A percentile compares a stretch with the other conserved stretches of the same genome.
These are phyloP conservation scores for Cyclophora punctaria DNA, from an alignment of 2,888 invertebrate genomes.

Conservation along the genomic window DNA sequence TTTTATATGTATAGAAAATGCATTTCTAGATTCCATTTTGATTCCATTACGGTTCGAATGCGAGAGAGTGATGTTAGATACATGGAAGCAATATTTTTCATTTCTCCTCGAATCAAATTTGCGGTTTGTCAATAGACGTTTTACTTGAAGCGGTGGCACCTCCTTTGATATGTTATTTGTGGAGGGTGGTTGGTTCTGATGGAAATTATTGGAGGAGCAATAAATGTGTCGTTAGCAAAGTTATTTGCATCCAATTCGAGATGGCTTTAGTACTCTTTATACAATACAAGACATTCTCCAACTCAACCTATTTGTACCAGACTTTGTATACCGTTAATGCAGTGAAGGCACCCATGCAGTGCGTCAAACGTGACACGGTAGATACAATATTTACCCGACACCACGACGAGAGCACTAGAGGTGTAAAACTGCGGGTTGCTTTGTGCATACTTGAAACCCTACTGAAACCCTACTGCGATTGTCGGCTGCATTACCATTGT, in stretches of 20 bases:
- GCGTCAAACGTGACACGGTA: background rate
- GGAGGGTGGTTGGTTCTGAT: slow-evolving; percentile 10
- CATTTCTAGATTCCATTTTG: slow-evolving; percentile 34
- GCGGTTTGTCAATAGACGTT: slow-evolving; percentile 40
- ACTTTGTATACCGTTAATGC: no score
- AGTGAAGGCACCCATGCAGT: no score
- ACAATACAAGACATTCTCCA: no score
- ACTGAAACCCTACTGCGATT: slow-evolving; percentile 24
- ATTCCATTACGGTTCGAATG: slow-evolving; percentile 52
- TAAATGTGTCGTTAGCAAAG: no score
- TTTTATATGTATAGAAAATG: slow-evolving; percentile 27
- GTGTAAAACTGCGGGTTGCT: slow-evolving; percentile 40
- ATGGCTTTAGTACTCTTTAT: no score
- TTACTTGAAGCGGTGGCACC: slow-evolving; percentile 23
- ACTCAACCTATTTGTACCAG: no score
- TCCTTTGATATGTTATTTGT: slow-evolving; percentile 29
- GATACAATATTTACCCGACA: slow-evolving; percentile 37
- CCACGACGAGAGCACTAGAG: slow-evolving; percentile 34
- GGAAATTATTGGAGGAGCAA: slow-evolving; percentile 2
- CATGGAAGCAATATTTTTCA: slow-evolving; percentile 53
- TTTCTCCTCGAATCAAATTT: slow-evolving; percentile 54
- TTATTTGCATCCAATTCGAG: no score
- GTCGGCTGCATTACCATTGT: slow-evolving; percentile 21
- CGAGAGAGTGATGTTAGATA: slow-evolving; percentile 40
- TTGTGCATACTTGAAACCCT: slow-evolving; percentile 42